Percentiles rank a stretch among this genome's conserved stretches.
phyloP scores from a whole-genome alignment of 2,797 vertebrate genomes.

The Mormyrus hasselquistii region DNA sequence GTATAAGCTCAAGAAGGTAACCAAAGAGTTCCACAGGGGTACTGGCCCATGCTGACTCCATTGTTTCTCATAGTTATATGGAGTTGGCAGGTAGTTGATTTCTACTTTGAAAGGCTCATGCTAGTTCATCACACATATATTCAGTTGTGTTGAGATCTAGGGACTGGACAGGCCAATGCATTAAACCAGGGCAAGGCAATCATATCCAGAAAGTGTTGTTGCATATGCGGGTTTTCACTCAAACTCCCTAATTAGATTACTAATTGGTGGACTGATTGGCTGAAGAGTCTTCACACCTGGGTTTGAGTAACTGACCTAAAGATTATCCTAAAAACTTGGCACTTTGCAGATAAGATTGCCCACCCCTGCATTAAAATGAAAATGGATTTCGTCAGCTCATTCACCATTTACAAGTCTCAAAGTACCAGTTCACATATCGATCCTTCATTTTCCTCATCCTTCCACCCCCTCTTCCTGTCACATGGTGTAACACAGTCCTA shows the following conservation, averaged over 20 bases:
- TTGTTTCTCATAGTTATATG: not conserved
- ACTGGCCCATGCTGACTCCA: not conserved
- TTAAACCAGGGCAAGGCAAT: not conserved
- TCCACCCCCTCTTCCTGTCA: not conserved
- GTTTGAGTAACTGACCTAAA: not conserved
- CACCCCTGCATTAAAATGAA: not conserved
- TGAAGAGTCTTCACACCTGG: not conserved
- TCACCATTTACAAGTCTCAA: not conserved
- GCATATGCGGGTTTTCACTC: not conserved
- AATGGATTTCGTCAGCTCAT: not conserved
- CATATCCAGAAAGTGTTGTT: not conserved
- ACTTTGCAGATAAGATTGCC: not conserved
- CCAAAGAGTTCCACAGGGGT: not conserved
- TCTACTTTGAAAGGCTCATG: not conserved
- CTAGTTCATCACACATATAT: not conserved
- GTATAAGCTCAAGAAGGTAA: not conserved
- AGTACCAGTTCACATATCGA: not conserved
- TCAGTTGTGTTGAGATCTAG: not conserved
- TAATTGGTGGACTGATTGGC: not conserved
- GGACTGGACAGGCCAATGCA: not conserved
- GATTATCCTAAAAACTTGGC: not conserved
- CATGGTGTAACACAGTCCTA: not conserved
- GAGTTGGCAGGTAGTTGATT: not conserved
- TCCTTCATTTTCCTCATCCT: not conserved
- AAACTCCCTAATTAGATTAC: not conserved